Conservation (phyloP, 1,140 invertebrate species). For the Bombus soroeensis region DNA sequence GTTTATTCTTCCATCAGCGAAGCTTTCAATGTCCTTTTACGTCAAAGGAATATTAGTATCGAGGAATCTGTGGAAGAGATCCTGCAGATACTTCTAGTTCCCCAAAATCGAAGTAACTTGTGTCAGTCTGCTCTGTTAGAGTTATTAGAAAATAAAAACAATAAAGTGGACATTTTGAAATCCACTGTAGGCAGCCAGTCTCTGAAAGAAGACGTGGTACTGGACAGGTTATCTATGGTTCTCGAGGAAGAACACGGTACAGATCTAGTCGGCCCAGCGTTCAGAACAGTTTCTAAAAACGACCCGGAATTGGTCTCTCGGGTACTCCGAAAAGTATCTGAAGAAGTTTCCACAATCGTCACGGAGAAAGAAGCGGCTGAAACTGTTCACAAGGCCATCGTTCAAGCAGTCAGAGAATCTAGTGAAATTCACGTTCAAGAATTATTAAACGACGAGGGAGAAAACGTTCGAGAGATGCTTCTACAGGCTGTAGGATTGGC, state of each 20-base stretch:
- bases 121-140: slow-evolving; percentile 73
- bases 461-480: slow-evolving; percentile 83
- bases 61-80: slow-evolving; percentile 82
- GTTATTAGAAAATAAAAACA: slow-evolving; percentile 76
- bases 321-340: slow-evolving; percentile 84
- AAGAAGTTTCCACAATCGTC: slow-evolving; percentile 83
- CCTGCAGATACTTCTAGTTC: slow-evolving; percentile 78
- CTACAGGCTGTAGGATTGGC: slow-evolving; percentile 88
- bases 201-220: slow-evolving; percentile 83
- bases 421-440: slow-evolving; percentile 84
- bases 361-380: slow-evolving; percentile 86
- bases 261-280: slow-evolving; percentile 84
- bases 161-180: slow-evolving; percentile 85
- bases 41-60: slow-evolving; percentile 78
- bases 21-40: slow-evolving; percentile 75
- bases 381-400: slow-evolving; percentile 85
- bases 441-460: slow-evolving; percentile 82
- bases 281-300: slow-evolving; percentile 84
- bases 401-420: slow-evolving; percentile 84
- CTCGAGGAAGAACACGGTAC: slow-evolving; percentile 84
- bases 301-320: slow-evolving; percentile 83
- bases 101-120: slow-evolving; percentile 74
- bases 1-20: slow-evolving; percentile 84
- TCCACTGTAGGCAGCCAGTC: slow-evolving; percentile 83
- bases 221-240: slow-evolving; percentile 85